Base-by-base conservation (phyloP, 2,113 vertebrate genomes). In the Cavia aperea region DNA sequence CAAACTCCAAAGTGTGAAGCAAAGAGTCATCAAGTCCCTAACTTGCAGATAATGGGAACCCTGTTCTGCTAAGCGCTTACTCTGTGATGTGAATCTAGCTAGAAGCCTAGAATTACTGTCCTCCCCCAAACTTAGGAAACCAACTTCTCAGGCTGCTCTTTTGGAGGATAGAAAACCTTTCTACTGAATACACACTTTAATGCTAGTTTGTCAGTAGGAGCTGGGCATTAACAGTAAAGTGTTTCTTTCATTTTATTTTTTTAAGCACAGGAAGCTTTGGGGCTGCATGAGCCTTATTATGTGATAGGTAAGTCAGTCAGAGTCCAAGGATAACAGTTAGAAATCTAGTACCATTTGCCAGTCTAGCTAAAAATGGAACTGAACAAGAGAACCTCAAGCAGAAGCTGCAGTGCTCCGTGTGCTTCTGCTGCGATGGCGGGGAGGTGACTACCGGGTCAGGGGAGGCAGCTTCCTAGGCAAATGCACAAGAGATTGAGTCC, bases 1-100 rank as follows among this genome's bases (percentile, higher is more conserved):
- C 93, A 94, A 87, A 56, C 65, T 90, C 90, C 83, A 58, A 85
- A 70, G n/a, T 88, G 65, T 54, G 84, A 90, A 82, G 92, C 65
- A 21, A 58, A 46, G 12, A 29, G 91, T 46, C 90, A 43, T n/a
- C 8, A 5, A 62, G 46, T 65, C 88, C 33, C 46, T 29, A n/a
- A 29, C 65, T 86, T 39, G 51, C 0, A 13, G 56, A 95, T 94
- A 94, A 95, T 91, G 83, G 94, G 75, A 49, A 72, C 83, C 89
- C 92, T 95, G 92, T 95, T 94, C 95, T 85, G 23, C 70, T 72
- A 16, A 73, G 31, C 7, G 43, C n/a, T 56, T 1, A 11, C 4
- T 72, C 66, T 7, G 39, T 81, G 75, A 81, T 70, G 8, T 58
- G 66, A 70, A 63, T 87, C 62, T 56, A 75, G 16, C 87, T 66